Evolutionary conservation across 2,797 vertebrate species (phyloP).

Genomic region (Vireo griseus): DNA sequence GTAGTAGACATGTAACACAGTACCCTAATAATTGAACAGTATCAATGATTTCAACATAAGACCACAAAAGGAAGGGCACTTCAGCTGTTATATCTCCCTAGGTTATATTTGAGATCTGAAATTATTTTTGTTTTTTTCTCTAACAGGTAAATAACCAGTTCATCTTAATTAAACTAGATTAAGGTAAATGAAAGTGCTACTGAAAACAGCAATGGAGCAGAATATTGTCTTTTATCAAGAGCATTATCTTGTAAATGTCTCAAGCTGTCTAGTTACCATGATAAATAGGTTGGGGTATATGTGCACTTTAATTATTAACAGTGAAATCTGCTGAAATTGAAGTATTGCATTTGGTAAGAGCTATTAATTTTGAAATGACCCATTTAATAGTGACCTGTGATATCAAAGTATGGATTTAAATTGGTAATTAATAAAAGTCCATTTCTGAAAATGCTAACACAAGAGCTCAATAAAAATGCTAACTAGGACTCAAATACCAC

Average conservation of each 20-base stretch:
- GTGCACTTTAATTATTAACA: constrained; percentile 74
- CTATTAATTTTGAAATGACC: constrained; percentile 78
- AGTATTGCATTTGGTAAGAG: constrained; percentile 68
- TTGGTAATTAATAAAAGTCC: constrained; percentile 79
- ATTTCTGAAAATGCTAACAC: constrained; percentile 76
- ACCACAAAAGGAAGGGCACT: background rate
- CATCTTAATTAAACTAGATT: constrained; percentile 60
- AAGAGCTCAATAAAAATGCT: constrained; percentile 80
- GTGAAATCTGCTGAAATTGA: constrained; percentile 75
- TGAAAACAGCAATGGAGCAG: constrained; percentile 36
- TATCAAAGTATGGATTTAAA: constrained; percentile 79
- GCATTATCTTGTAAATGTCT: constrained; percentile 67
- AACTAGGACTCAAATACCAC: constrained; percentile 75
- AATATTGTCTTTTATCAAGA: constrained; percentile 63
- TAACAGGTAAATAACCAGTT: constrained; percentile 64
- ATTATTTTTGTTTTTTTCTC: constrained; percentile 23
- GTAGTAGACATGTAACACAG: background rate
- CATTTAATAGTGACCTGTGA: constrained; percentile 75
- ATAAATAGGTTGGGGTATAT: constrained; percentile 72
- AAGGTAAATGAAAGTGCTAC: constrained; percentile 43
- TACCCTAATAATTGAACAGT: constrained; percentile 28
- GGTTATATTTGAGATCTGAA: constrained; percentile 31
- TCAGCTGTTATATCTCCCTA: constrained; percentile 31
- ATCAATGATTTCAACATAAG: constrained; percentile 35
- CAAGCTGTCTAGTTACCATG: constrained; percentile 72